Evolutionary conservation across 2,797 vertebrate species (phyloP).

Genomic region (Sphaeramia orbicularis): DNA sequence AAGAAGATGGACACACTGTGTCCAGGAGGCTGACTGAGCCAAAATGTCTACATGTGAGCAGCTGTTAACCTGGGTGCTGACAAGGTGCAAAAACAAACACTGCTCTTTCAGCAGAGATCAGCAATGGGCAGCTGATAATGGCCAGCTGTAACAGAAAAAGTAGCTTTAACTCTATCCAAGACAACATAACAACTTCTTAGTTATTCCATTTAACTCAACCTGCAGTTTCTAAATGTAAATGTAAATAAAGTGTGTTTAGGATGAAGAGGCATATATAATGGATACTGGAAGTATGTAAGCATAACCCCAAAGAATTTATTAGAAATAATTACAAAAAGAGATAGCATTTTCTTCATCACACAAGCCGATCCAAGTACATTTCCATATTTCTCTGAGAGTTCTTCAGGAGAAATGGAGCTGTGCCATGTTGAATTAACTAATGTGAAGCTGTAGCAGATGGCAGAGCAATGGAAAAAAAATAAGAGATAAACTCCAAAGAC

Average conservation of each 20-base stretch:
- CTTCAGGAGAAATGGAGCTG: not conserved
- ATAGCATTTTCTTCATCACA: slow-evolving; percentile 20
- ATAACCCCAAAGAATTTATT: slow-evolving; percentile 8
- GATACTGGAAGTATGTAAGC: not conserved
- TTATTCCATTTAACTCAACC: not conserved
- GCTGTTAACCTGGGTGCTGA: slow-evolving; percentile 43
- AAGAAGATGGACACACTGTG: not conserved
- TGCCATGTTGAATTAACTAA: slow-evolving; percentile 11
- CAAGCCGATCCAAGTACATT: slow-evolving; percentile 3
- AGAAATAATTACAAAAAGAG: not conserved
- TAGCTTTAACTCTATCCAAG: not conserved
- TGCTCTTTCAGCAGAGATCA: slow-evolving; percentile 25
- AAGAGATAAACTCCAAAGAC: slow-evolving; percentile 1
- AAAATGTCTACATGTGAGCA: slow-evolving; percentile 15
- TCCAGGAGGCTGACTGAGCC: slow-evolving; percentile 18
- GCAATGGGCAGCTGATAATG: not conserved
- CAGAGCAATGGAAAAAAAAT: not conserved
- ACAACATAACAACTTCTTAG: not conserved
- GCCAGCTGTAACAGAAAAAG: slow-evolving; percentile 8
- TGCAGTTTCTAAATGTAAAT: not conserved
- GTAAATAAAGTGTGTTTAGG: not conserved
- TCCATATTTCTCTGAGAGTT: slow-evolving; percentile 14
- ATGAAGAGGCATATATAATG: not conserved
- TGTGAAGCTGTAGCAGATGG: not conserved
- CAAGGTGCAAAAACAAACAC: slow-evolving; percentile 17